Evolutionary conservation across 2,888 invertebrate genomes (phyloP), one percentile per base, ranked within the genome.

Genomic region (Leptopterna dolabrata): DNA sequence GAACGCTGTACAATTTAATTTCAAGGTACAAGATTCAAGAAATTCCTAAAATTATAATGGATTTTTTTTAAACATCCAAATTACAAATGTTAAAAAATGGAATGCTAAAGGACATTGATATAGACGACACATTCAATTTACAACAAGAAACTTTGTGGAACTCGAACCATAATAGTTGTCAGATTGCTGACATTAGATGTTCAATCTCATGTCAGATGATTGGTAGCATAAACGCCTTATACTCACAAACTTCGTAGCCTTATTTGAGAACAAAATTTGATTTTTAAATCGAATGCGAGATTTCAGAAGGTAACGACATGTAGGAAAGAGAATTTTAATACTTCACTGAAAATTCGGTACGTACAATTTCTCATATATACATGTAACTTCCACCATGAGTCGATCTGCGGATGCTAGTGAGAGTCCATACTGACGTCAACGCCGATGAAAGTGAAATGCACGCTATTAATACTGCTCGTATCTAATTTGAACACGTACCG

Each of bases 31-130:
- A 63, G 63, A 24, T 19, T 1, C 24, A 27, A 63, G 63, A 24
- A 63, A 63, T 24, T 63, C 27, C 63, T 63, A 24, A 63, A 63
- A 63, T 63, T 51, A 51, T 16, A 16, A 6, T 14, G 51, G 45
- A n/a, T 55, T 63, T 63, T 63, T 63, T 19, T 19, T 4, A 45
- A 43, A 43, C 43, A 43, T 78, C 45, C 43, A 47, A 30, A 81
- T 81, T 81, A 81, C 81, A 81, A 81, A 81, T n/a, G 43, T 81
- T 47, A 81, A 81, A 81, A 81, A 81, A 81, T 55, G 45, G 81
- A 51, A 81, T 47, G 45, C 47, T 51, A 47, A n/a, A 14, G 16
- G 81, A 81, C 29, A 81, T 55, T 55, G 51, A 78, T 7, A 76
- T 45, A 78, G 45, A 51, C 81, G 30, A 81, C 29, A 55, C 47